These are phyloP conservation scores for Orchesella flavescens DNA, from an alignment of 2,888 invertebrate genomes.

Conservation along the genomic window DNA sequence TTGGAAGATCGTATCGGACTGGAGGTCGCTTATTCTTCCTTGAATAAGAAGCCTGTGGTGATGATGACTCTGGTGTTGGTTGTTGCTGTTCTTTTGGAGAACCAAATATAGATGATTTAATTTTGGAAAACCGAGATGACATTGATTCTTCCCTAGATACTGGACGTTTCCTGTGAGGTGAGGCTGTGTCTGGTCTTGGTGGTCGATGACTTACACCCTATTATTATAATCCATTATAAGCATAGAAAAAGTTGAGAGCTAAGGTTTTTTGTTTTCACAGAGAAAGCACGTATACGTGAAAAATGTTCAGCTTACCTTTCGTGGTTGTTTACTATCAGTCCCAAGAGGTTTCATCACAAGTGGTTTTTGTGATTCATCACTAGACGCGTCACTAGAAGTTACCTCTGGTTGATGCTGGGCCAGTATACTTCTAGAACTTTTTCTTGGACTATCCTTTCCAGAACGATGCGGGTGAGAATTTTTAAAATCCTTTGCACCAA, in stretches of 20 bases:
- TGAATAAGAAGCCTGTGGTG: not conserved
- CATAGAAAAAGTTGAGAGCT: not conserved
- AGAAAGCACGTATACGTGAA: too few relatives aligned
- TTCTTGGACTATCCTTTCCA: constrained; percentile 60
- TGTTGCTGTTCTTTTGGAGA: constrained; percentile 43
- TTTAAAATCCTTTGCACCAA: constrained; percentile 65
- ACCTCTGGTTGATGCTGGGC: constrained; percentile 45
- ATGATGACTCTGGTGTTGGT: constrained; percentile 17
- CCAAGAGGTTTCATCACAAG: constrained; percentile 65
- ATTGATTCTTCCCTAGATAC: constrained; percentile 65
- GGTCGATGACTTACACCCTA: constrained; percentile 54
- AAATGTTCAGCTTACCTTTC: constrained; percentile 47
- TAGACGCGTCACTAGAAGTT: constrained; percentile 69
- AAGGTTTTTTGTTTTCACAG: too few relatives aligned
- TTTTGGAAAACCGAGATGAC: constrained; percentile 63
- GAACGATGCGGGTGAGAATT: constrained; percentile 6
- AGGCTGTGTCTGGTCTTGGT: constrained; percentile 50
- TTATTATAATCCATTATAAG: constrained; percentile 1
- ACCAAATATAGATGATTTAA: constrained; percentile 67
- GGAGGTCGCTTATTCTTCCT: constrained; percentile 38
- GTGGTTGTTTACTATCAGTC: constrained; percentile 56
- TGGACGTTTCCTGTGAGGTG: constrained; percentile 62
- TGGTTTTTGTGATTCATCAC: constrained; percentile 71
- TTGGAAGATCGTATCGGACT: constrained; percentile 66
- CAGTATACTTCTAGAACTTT: constrained; percentile 45